Conservation (phyloP, 2,888 invertebrate species). For the Oscheius sp. region DNA sequence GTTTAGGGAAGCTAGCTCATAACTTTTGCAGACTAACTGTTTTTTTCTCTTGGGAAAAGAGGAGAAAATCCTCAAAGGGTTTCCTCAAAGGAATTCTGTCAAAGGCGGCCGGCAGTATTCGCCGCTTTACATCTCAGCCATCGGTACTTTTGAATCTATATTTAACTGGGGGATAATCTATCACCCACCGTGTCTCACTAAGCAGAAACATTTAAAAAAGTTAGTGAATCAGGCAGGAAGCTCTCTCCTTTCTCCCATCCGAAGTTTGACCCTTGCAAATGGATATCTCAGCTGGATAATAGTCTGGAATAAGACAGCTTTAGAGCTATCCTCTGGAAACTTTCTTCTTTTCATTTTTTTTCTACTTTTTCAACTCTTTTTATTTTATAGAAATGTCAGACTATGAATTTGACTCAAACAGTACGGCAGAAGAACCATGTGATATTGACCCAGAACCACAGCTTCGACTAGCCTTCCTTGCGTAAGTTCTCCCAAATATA, state of each 20-base stretch:
- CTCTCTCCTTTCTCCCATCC: no score
- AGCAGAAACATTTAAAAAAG: no score
- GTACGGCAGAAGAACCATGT: slow-evolving; percentile 5
- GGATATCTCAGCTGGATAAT: no score
- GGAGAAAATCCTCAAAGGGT: background rate
- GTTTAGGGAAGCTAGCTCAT: slow-evolving; percentile 13
- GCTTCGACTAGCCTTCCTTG: slow-evolving; percentile 12
- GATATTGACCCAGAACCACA: slow-evolving; percentile 22
- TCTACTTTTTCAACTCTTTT: background rate
- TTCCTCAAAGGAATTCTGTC: background rate
- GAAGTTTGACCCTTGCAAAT: no score
- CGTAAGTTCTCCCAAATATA: background rate
- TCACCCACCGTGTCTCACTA: slow-evolving; percentile 8
- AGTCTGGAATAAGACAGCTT: no score
- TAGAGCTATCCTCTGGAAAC: background rate
- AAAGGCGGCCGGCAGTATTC: slow-evolving; percentile 11
- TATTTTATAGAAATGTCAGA: background rate
- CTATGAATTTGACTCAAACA: background rate
- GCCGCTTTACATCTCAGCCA: slow-evolving; percentile 19
- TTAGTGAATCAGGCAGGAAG: no score
- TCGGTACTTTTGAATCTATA: slow-evolving; percentile 10
- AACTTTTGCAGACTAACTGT: slow-evolving; percentile 5
- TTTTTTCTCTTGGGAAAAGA: background rate
- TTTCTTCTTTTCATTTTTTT: background rate
- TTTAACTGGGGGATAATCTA: background rate